These are phyloP conservation scores for Meleagris gallopavo DNA, from an alignment of 2,113 vertebrate species.

Conservation along the genomic window DNA sequence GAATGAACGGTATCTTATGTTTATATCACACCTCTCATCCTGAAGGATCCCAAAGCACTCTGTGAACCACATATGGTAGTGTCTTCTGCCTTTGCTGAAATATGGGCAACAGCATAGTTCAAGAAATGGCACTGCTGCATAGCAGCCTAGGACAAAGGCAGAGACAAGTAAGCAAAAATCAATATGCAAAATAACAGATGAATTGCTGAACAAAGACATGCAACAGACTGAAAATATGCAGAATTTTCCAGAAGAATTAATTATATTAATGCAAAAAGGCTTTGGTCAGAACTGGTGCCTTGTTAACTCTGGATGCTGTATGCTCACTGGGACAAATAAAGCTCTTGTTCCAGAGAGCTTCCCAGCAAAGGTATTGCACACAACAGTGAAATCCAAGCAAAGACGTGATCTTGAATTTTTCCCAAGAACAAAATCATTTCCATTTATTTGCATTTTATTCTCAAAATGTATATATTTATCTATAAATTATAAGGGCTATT, in stretches of 20 bases:
- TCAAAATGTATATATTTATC: neutral
- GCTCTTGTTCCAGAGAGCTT: neutral
- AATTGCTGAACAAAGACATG: neutral
- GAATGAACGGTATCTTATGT: constrained; percentile 17
- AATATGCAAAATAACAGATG: neutral
- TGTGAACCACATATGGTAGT: neutral
- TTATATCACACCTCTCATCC: constrained; percentile 42
- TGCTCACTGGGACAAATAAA: neutral
- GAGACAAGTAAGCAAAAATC: neutral
- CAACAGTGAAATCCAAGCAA: neutral
- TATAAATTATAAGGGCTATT: neutral
- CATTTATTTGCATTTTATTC: neutral
- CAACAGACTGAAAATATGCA: neutral
- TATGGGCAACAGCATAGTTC: neutral
- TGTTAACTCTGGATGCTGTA: neutral
- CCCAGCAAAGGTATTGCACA: neutral
- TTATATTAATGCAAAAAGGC: neutral
- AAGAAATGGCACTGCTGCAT: neutral
- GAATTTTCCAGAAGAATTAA: neutral
- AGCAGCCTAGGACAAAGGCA: neutral
- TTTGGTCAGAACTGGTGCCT: neutral
- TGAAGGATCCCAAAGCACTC: constrained; percentile 28
- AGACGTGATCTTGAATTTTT: neutral
- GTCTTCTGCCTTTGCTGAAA: constrained; percentile 27
- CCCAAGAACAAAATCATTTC: neutral